Evolutionary conservation across 2,888 invertebrate species (phyloP).

Genomic region (Drosophila paramelanica): DNA sequence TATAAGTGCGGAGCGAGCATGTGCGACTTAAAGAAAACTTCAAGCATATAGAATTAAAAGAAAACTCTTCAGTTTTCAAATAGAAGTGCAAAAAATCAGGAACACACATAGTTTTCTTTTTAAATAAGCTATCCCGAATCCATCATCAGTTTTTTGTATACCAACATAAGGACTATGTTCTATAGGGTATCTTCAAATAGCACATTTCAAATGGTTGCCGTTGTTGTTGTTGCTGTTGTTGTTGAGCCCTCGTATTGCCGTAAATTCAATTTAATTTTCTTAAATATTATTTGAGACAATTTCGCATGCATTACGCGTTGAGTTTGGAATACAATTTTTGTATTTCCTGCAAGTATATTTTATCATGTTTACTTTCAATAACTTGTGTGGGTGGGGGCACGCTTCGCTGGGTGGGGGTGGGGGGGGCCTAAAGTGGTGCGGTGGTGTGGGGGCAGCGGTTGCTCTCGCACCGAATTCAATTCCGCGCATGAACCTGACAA

Average conservation of each 20-base stretch:
- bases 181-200: constrained; percentile 7
- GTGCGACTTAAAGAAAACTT: background rate
- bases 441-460: background rate
- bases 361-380: constrained; percentile 81
- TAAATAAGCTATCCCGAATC: too few relatives aligned
- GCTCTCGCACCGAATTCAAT: constrained; percentile 52
- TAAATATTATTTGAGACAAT: constrained; percentile 82
- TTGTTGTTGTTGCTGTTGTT: background rate
- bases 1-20: background rate
- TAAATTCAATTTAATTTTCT: constrained; percentile 81
- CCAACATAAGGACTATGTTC: background rate
- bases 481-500: constrained; percentile 71
- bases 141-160: too few relatives aligned
- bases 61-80: too few relatives aligned
- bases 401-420: background rate
- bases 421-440: background rate
- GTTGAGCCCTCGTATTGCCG: constrained; percentile 36
- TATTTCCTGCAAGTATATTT: constrained; percentile 66
- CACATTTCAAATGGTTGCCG: background rate
- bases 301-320: constrained; percentile 71
- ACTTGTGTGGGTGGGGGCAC: constrained; percentile 51
- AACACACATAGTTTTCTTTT: too few relatives aligned
- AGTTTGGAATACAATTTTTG: constrained; percentile 66
- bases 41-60: too few relatives aligned
- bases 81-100: too few relatives aligned